Percentiles rank a stretch among this genome's conserved stretches.
phyloP scores from a whole-genome alignment of 53 echinoderm and acorn worm genomes.

The Luidia sarsii region DNA sequence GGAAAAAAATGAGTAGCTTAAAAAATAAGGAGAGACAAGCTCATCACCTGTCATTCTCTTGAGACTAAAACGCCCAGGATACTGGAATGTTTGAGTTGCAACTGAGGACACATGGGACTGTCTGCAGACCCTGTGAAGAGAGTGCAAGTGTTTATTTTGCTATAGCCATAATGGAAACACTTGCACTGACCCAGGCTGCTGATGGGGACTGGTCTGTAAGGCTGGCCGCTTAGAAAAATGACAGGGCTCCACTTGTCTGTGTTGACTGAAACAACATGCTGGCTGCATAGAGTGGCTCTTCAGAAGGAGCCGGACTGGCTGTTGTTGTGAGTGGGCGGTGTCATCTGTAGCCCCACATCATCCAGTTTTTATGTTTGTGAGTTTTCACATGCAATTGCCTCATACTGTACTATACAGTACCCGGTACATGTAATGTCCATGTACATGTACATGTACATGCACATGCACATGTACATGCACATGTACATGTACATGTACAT shows the following conservation, averaged over 20 bases:
- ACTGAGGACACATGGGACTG: too few relatives aligned
- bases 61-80: too few relatives aligned
- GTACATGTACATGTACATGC: not conserved
- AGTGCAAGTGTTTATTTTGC: constrained; percentile 19
- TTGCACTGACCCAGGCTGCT: constrained; percentile 13
- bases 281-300: constrained; percentile 13
- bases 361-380: too few relatives aligned
- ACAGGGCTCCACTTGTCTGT: constrained; percentile 22
- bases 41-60: too few relatives aligned
- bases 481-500: not conserved
- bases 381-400: too few relatives aligned
- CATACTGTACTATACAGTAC: too few relatives aligned
- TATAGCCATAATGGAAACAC: constrained; percentile 33
- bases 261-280: constrained; percentile 46
- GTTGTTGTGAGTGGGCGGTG: not conserved
- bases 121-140: not conserved
- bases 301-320: not conserved
- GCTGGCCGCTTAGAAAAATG: not conserved
- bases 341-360: too few relatives aligned
- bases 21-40: too few relatives aligned
- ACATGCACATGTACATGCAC: not conserved
- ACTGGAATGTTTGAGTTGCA: too few relatives aligned
- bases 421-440: too few relatives aligned
- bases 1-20: too few relatives aligned
- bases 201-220: not conserved